phyloP scores from a whole-genome alignment of 2,888 invertebrate species.

The Diarsia rubi region DNA sequence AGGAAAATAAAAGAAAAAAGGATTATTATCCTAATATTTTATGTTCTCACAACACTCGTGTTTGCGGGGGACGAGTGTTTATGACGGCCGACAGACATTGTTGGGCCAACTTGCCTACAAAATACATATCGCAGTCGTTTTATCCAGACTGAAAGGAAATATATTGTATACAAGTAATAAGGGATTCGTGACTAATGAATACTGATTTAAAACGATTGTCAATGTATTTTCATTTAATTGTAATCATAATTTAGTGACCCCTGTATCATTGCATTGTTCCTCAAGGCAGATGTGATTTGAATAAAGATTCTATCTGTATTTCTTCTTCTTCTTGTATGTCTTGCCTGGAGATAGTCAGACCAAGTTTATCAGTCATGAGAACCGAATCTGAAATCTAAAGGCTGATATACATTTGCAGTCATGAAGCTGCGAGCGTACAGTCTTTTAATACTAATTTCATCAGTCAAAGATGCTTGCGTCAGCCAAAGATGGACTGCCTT shows the following conservation, averaged over 20 bases:
- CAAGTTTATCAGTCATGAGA: neutral
- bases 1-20: slow-evolving; percentile 26
- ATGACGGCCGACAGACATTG: slow-evolving; percentile 34
- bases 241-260: neutral
- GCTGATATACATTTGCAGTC: no score
- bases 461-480: no score
- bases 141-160: neutral
- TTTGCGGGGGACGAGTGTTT: slow-evolving; percentile 28
- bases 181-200: neutral
- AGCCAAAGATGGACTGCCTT: no score
- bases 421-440: no score
- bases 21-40: slow-evolving; percentile 43
- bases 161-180: neutral
- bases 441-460: no score
- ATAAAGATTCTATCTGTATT: neutral
- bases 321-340: no score
- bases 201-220: neutral
- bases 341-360: neutral
- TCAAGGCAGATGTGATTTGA: neutral
- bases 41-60: slow-evolving; percentile 35
- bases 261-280: neutral
- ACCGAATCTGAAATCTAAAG: neutral
- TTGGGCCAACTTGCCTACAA: slow-evolving; percentile 9
- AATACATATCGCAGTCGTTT: neutral
- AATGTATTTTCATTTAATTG: neutral